Base-by-base conservation (phyloP, 2,888 invertebrate genomes). In the Dimorphilus gyrociliatus region DNA sequence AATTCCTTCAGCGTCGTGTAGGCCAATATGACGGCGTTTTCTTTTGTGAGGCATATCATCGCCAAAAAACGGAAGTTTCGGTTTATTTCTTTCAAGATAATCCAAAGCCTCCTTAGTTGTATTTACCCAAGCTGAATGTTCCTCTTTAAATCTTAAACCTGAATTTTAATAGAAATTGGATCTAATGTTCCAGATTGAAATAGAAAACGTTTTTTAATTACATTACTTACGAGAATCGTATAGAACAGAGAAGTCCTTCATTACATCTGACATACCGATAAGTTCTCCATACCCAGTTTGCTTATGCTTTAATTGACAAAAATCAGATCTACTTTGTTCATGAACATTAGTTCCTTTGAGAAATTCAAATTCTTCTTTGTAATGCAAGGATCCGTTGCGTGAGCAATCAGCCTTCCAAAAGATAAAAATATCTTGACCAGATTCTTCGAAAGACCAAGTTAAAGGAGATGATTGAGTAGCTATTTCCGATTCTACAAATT, bases 401-500 rank as follows among this genome's bases (percentile, higher is more conserved):
- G 68, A 53, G 46, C 77, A 77, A 46, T 78, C 74, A 1, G 74
- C 71, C 19, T 74, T 72, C 80, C 80, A 81, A 52, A 75, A 76
- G 1, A 81, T 55, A 50, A 76, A 80, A 53, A 78, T 69, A 53
- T 81, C 81, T 43, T 76, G 76, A 1, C 79, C 79, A 39, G 31
- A 23, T 14, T 7, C 4, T 56, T 55, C 36, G 58, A 53, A 37
- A 54, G 39, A 30, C 52, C 51, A 32, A 3, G 61, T 52, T 5
- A 60, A 27, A 1, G 54, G 52, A 1, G 59, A 60, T 1, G 57
- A 39, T 40, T 58, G 74, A 1, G 71, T 68, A 12, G 72, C 72
- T 21, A 73, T 62, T 13, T 69, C 71, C 42, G 74, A 73, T 40
- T 67, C 60, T 15, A 75, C 65, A 2, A 72, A 68, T 7, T 17